Percentiles rank a stretch among this genome's conserved stretches.
These are phyloP conservation scores for Dryocosmus kuriphilus DNA, from an alignment of 2,888 invertebrate genomes.

Conservation along the genomic window DNA sequence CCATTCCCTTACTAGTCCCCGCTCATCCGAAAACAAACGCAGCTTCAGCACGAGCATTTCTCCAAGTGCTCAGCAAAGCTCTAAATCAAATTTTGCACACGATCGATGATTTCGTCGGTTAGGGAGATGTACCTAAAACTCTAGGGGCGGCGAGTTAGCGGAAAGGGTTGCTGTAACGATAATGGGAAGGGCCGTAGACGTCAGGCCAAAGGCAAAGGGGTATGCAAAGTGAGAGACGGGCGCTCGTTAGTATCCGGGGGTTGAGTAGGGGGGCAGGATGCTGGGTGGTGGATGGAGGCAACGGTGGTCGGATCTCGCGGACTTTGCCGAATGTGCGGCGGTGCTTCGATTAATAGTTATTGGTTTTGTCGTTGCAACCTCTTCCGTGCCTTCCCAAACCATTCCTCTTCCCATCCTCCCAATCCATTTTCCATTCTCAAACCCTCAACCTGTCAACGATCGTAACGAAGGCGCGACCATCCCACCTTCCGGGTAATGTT, in stretches of 20 bases:
- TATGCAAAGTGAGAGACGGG: slow-evolving; percentile 60
- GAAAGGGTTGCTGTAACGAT: slow-evolving; percentile 54
- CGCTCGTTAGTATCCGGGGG: slow-evolving; percentile 61
- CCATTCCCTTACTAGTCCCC: not conserved
- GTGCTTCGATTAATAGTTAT: slow-evolving; percentile 73
- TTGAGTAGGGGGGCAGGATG: slow-evolving; percentile 39
- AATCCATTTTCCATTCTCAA: not conserved
- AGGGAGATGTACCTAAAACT: slow-evolving; percentile 26
- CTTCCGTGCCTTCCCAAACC: slow-evolving; percentile 53
- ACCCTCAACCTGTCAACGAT: slow-evolving; percentile 49
- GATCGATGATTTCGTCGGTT: slow-evolving; percentile 26
- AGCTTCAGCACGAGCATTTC: slow-evolving; percentile 24
- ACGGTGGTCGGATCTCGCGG: slow-evolving; percentile 56
- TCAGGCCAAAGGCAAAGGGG: slow-evolving; percentile 51
- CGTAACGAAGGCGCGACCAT: slow-evolving; percentile 40
- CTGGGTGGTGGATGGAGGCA: slow-evolving; percentile 35
- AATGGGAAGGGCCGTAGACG: slow-evolving; percentile 60
- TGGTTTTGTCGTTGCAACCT: slow-evolving; percentile 67
- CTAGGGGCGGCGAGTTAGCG: slow-evolving; percentile 40
- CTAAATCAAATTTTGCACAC: slow-evolving; percentile 38
- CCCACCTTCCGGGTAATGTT: slow-evolving; percentile 54
- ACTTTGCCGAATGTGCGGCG: slow-evolving; percentile 73
- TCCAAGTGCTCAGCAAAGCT: slow-evolving; percentile 28
- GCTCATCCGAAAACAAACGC: slow-evolving; percentile 17
- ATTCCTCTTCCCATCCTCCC: slow-evolving; percentile 48